Conservation (phyloP, 1,140 invertebrate species). For the Philotrypesis tridentata region DNA sequence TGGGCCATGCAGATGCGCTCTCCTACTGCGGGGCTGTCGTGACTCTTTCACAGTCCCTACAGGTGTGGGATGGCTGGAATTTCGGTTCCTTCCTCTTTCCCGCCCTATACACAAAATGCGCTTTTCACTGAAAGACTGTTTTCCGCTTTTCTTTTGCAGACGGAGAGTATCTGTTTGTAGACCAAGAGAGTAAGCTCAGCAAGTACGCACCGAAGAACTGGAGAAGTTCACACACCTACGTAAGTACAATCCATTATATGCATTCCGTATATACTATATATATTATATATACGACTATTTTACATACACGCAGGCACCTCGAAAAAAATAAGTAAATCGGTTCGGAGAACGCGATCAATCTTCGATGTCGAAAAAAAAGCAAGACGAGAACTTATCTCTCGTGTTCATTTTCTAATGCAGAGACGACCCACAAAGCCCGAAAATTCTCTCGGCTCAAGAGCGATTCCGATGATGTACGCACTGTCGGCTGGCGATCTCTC, state of each 20-base stretch:
- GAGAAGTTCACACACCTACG: slow-evolving; percentile 93
- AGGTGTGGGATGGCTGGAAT: not conserved
- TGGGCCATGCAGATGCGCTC: not conserved
- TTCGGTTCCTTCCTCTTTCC: slow-evolving; percentile 29
- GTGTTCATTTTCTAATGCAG: slow-evolving; percentile 16
- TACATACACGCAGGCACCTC: no score
- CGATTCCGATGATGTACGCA: slow-evolving; percentile 4
- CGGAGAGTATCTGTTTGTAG: slow-evolving; percentile 95
- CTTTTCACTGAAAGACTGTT: not conserved
- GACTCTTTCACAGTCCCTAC: not conserved
- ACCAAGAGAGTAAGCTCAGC: slow-evolving; percentile 93
- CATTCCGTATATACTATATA: no score
- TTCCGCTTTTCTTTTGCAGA: slow-evolving; percentile 77
- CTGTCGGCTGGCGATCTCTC: not conserved
- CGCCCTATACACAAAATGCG: not conserved
- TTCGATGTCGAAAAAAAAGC: not conserved
- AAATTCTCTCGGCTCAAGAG: not conserved
- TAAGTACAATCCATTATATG: no score
- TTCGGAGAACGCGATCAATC: not conserved
- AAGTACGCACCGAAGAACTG: slow-evolving; percentile 97
- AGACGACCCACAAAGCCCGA: not conserved
- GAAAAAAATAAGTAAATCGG: no score
- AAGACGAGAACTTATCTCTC: not conserved
- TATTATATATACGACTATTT: no score
- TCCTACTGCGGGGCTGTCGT: slow-evolving; percentile 5